Conservation (phyloP, 2,113 vertebrate genomes). For the Plotosus lineatus region DNA sequence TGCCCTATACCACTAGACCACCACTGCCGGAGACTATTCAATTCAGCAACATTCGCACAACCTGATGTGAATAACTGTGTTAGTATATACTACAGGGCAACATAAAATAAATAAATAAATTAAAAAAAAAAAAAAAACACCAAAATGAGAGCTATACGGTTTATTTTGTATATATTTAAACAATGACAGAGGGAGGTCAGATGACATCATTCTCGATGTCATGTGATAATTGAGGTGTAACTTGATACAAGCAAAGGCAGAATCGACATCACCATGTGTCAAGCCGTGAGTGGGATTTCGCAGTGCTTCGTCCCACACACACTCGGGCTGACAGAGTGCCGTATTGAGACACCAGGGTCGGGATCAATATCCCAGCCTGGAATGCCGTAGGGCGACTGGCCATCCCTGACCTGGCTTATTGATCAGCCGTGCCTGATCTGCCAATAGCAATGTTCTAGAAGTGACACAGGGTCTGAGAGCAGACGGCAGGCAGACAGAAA, state of each 20-base stretch:
- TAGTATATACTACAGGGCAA: too few species aligned
- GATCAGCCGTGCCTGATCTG: slow-evolving; percentile 88
- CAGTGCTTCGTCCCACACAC: slow-evolving; percentile 25
- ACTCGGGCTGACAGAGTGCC: slow-evolving; percentile 77
- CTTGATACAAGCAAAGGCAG: neutral
- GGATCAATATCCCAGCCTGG: slow-evolving; percentile 85
- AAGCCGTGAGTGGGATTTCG: neutral
- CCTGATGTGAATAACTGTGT: too few species aligned
- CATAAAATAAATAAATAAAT: too few species aligned
- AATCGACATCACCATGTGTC: neutral
- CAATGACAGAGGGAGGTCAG: neutral
- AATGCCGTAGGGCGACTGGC: slow-evolving; percentile 77
- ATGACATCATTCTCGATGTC: neutral
- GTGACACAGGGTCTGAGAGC: slow-evolving; percentile 78
- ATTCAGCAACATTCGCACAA: too few species aligned
- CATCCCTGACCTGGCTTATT: slow-evolving; percentile 85
- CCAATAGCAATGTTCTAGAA: slow-evolving; percentile 84
- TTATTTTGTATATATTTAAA: too few species aligned
- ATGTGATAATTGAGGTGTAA: neutral
- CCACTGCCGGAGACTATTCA: too few species aligned
- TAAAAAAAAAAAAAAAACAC: too few species aligned
- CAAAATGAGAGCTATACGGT: too few species aligned
- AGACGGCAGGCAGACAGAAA: slow-evolving; percentile 67
- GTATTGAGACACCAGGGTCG: slow-evolving; percentile 75
- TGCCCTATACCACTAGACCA: too few species aligned